Evolutionary conservation across 1,140 invertebrate species (phyloP), one percentile per base, ranked within the genome.

Genomic region (Delia radicum): DNA sequence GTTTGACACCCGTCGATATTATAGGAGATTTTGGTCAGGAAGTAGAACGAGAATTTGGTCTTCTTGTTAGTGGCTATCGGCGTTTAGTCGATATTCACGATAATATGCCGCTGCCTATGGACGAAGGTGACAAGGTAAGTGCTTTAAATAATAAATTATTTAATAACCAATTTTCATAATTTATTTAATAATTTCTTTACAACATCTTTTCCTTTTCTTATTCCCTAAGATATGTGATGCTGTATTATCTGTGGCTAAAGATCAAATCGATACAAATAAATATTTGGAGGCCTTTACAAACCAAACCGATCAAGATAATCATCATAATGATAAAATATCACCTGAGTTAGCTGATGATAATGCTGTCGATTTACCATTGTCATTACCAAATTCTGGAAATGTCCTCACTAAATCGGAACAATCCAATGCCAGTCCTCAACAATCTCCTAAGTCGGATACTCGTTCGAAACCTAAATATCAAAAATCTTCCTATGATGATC

Each of bases 21-120:
- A 80, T 86, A 63, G 87, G 86, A 5, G 81, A 87, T 77, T 87
- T 87, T 78, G 84, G 81, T 15, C 81, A 82, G 73, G 86, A 87
- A 79, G 79, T 87, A 8, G 85, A 86, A 79, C 78, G 82, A 42
- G 87, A 87, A 77, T 78, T 87, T 73, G 85, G 82, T 10, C 79
- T 81, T 28, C 76, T 82, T 37, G 77, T 79, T 8, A 77, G 75
- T 24, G 79, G 80, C 24, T 80, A 80, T 63, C 69, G 74, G 8
- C 77, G 77, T 26, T 74, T 77, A 28, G 69, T 76, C 1, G 75
- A 76, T 72, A 55, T 27, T 6, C 71, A 73, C 13, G 75, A 76
- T 65, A 31, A 55, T 15, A 67, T 13, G 12, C 46, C 46, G 3
- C n/a, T 61, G 15, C 27, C 67, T 18, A 75, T 75, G 48, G 74